phyloP scores from a whole-genome alignment of 2,888 invertebrate species.

The Drosophila meridionalis region DNA sequence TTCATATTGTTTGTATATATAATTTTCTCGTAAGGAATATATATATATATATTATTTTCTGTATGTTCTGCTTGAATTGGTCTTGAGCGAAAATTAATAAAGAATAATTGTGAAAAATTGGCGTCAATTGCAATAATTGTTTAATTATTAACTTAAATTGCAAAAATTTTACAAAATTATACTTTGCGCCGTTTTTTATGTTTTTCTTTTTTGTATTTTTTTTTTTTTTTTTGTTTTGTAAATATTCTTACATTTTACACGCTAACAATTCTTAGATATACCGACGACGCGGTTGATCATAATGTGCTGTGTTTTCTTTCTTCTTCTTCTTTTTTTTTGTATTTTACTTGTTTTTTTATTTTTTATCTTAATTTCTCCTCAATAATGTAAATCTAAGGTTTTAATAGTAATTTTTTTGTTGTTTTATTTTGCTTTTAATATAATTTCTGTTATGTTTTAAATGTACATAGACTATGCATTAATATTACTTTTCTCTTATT shows the following conservation, averaged over 20 bases:
- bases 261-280: slow-evolving; percentile 73
- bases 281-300: slow-evolving; percentile 64
- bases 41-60: slow-evolving; percentile 8
- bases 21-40: slow-evolving; percentile 44
- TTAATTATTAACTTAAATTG: slow-evolving; percentile 67
- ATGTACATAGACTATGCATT: slow-evolving; percentile 77
- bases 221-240: slow-evolving; percentile 32
- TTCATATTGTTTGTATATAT: slow-evolving; percentile 7
- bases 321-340: neutral
- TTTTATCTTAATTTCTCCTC: slow-evolving; percentile 46
- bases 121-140: slow-evolving; percentile 63
- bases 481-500: slow-evolving; percentile 60
- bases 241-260: slow-evolving; percentile 70
- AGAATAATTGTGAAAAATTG: slow-evolving; percentile 56
- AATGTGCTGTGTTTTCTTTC: slow-evolving; percentile 45
- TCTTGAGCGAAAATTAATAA: slow-evolving; percentile 57
- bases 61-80: slow-evolving; percentile 50
- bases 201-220: slow-evolving; percentile 28
- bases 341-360: slow-evolving; percentile 9
- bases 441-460: slow-evolving; percentile 75
- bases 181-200: slow-evolving; percentile 56
- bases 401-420: slow-evolving; percentile 65
- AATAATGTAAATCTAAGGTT: slow-evolving; percentile 67
- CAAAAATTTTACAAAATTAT: slow-evolving; percentile 80
- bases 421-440: slow-evolving; percentile 56